A percentile compares a stretch with the other conserved stretches of the same genome.
phyloP scores from a whole-genome alignment of 2,113 vertebrate genomes.

The Pygoscelis antarcticus region DNA sequence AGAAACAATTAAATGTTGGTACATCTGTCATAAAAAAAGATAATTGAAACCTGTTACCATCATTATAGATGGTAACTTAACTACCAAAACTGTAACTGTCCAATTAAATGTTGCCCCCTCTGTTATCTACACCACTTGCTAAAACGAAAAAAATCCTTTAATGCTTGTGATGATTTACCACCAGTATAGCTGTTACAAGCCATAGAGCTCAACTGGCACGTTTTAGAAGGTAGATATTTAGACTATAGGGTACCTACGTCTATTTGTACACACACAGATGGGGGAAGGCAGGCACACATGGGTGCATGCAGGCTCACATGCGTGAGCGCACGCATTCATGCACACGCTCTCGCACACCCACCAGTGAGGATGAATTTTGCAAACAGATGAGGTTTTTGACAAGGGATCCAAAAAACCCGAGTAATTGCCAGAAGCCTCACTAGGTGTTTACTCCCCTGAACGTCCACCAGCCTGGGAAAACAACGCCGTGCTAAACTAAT shows the following conservation, averaged over 20 bases:
- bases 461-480: constrained; percentile 65
- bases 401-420: constrained; percentile 14
- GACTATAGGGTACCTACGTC: not conserved
- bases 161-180: constrained; percentile 29
- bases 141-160: constrained; percentile 57
- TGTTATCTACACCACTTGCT: constrained; percentile 55
- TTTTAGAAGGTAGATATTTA: not conserved
- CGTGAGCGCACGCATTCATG: constrained; percentile 29
- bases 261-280: not conserved
- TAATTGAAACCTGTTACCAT: constrained; percentile 76
- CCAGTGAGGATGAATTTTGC: constrained; percentile 26
- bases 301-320: constrained; percentile 17
- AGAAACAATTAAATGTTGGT: constrained; percentile 89
- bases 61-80: constrained; percentile 62
- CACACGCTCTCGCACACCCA: not conserved
- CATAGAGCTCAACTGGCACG: not conserved
- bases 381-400: constrained; percentile 61
- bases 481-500: constrained; percentile 46
- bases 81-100: constrained; percentile 69
- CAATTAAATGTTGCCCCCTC: constrained; percentile 62
- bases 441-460: constrained; percentile 62
- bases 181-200: not conserved
- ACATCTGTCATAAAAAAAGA: constrained; percentile 84
- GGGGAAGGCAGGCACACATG: constrained; percentile 19
- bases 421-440: constrained; percentile 43